Evolutionary conservation across 1,140 invertebrate genomes (phyloP).

Genomic region (Drosophila insularis): DNA sequence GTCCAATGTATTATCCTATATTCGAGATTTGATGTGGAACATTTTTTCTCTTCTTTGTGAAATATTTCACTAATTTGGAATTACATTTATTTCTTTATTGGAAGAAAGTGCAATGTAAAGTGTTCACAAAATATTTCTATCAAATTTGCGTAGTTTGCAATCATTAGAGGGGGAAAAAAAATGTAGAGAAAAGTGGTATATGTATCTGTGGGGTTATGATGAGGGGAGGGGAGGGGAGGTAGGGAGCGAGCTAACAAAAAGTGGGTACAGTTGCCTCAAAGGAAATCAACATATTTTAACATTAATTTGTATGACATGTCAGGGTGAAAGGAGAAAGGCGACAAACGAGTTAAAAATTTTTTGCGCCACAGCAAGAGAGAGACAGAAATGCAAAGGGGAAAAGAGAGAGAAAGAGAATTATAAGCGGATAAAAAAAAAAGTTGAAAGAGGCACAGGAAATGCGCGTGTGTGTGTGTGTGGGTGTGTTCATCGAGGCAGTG

Average conservation of each 20-base stretch:
- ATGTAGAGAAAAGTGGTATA: background rate
- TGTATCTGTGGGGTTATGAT: too few species aligned
- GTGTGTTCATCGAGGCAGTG: conserved; percentile 56
- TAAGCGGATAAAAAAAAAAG: conserved; percentile 47
- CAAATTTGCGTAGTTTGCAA: conserved; percentile 16
- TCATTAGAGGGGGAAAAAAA: conserved; percentile 33
- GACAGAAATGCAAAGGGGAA: background rate
- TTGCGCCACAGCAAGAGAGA: conserved; percentile 27
- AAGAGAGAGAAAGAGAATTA: conserved; percentile 28
- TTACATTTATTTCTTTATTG: too few species aligned
- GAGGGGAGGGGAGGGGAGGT: background rate
- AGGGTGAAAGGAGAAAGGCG: background rate
- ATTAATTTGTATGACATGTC: conserved; percentile 59
- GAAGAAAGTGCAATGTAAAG: too few species aligned
- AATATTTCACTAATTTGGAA: too few species aligned
- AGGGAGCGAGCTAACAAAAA: background rate
- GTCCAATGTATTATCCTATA: too few species aligned
- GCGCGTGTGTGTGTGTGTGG: conserved; percentile 24
- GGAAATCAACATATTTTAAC: conserved; percentile 73
- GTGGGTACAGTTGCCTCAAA: conserved; percentile 37
- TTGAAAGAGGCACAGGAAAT: conserved; percentile 17
- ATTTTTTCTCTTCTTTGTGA: too few species aligned
- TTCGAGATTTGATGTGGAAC: too few species aligned
- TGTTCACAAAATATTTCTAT: background rate
- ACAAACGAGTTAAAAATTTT: conserved; percentile 57